Conservation (phyloP, 2,888 invertebrate genomes). For the Metallyticus violacea region DNA sequence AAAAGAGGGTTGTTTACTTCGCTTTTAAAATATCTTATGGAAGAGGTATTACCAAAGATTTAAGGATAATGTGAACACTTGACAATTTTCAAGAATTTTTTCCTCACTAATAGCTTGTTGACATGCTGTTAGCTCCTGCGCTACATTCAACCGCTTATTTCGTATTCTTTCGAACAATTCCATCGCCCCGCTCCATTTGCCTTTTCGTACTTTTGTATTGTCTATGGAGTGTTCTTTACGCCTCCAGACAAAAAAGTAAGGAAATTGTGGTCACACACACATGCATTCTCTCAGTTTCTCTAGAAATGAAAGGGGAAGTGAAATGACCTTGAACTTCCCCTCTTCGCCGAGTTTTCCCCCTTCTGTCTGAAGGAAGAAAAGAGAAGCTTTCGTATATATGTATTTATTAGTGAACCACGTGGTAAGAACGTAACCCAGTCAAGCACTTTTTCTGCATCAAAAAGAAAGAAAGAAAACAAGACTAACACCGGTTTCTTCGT, state of each 20-base stretch:
- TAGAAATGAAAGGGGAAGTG: neutral
- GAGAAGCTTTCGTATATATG: conserved; percentile 7
- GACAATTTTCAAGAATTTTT: neutral
- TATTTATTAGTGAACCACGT: conserved; percentile 2
- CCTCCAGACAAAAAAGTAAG: conserved; percentile 10
- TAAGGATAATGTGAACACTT: neutral
- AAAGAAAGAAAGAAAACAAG: neutral
- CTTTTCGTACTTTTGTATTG: neutral
- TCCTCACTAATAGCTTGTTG: neutral
- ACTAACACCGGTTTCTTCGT: neutral
- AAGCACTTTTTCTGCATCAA: neutral
- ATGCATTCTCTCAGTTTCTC: neutral
- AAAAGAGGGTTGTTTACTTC: too few species aligned
- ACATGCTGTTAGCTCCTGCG: neutral
- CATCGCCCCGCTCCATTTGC: neutral
- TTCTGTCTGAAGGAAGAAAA: conserved; percentile 3
- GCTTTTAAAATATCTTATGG: too few species aligned
- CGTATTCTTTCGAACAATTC: neutral
- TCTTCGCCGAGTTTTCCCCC: neutral
- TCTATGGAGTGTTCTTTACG: neutral
- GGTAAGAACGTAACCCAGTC: neutral
- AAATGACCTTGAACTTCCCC: conserved; percentile 8
- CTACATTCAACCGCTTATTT: neutral
- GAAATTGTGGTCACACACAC: conserved; percentile 11
- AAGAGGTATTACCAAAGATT: too few species aligned